Conservation (phyloP, 2,888 invertebrate genomes). For the Atethmia centrago region DNA sequence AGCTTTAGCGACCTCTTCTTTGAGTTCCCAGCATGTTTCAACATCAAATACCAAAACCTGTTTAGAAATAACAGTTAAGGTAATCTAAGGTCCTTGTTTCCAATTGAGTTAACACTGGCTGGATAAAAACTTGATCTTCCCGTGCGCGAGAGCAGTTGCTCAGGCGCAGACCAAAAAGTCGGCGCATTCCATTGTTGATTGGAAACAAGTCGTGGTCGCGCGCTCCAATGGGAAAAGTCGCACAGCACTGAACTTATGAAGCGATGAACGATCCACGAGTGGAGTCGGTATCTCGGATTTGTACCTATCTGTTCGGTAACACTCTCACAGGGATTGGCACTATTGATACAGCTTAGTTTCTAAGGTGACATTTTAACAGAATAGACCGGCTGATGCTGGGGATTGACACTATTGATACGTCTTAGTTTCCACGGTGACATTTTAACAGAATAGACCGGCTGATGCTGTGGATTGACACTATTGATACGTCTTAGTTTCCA, state of each 20-base stretch:
- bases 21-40: constrained; percentile 18
- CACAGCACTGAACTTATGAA: constrained; percentile 74
- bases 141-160: constrained; percentile 68
- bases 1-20: constrained; percentile 4
- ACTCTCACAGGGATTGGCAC: too few relatives aligned
- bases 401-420: too few relatives aligned
- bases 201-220: constrained; percentile 85
- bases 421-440: too few relatives aligned
- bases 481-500: too few relatives aligned
- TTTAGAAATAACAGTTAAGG: constrained; percentile 74
- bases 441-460: too few relatives aligned
- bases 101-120: constrained; percentile 76
- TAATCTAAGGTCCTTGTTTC: constrained; percentile 76
- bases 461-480: too few relatives aligned
- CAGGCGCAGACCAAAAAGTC: constrained; percentile 84
- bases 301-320: not conserved
- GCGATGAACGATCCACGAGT: constrained; percentile 64
- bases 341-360: too few relatives aligned
- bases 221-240: constrained; percentile 85
- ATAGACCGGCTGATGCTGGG: too few relatives aligned
- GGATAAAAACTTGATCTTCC: constrained; percentile 83
- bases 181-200: constrained; percentile 88
- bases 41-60: constrained; percentile 51
- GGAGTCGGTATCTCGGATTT: constrained; percentile 74
- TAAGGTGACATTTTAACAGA: too few relatives aligned